Conservation (phyloP, 2,797 vertebrate genomes). For the Scolopax bukidnonensis region DNA sequence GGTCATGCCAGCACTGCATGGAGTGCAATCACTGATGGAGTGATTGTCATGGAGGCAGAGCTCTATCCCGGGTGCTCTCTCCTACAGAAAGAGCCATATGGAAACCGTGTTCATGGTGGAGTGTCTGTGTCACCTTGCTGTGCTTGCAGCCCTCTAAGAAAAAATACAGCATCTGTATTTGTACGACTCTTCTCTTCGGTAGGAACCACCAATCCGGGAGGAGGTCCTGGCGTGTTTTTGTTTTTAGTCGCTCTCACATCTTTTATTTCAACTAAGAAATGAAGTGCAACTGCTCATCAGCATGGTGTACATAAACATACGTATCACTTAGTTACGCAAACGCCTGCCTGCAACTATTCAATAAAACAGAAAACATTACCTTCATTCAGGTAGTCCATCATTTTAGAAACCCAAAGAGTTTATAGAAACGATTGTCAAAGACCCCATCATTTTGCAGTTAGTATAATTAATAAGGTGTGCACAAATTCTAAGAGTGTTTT, state of each 20-base stretch:
- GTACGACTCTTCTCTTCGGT: background rate
- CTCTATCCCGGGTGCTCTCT: background rate
- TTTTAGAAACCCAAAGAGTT: conserved; percentile 33
- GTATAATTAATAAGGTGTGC: conserved; percentile 70
- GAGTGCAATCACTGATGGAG: background rate
- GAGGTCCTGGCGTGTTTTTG: background rate
- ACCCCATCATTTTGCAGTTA: conserved; percentile 68
- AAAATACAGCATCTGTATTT: background rate
- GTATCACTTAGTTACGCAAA: background rate
- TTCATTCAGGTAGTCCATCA: conserved; percentile 51
- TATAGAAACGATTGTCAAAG: conserved; percentile 57
- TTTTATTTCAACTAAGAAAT: background rate
- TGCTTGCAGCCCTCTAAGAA: background rate
- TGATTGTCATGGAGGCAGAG: fast-evolving
- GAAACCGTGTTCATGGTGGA: fast-evolving
- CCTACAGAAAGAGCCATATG: fast-evolving
- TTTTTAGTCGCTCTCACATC: background rate
- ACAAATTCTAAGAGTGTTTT: conserved; percentile 47
- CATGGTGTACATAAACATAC: background rate
- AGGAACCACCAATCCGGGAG: background rate
- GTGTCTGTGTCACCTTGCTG: background rate
- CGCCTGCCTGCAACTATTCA: background rate
- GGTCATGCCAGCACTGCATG: fast-evolving
- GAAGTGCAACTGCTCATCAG: background rate
- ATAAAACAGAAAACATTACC: background rate